Evolutionary conservation across 2,113 vertebrate genomes (phyloP), one percentile per base, ranked within the genome.

Genomic region (Callipepla squamata): DNA sequence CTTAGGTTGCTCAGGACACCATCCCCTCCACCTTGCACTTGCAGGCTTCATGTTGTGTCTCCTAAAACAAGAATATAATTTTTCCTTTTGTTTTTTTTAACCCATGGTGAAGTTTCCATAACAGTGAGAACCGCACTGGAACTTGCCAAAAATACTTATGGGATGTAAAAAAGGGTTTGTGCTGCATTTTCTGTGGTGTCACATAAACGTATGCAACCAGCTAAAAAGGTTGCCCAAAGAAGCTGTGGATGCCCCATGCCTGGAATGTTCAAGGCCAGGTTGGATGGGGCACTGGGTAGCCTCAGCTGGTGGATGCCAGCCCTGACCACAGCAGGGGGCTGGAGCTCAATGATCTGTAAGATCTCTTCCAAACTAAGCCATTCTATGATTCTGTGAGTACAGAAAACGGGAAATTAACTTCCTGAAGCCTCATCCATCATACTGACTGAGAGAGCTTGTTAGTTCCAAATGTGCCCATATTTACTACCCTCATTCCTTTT

Each of bases 381-480:
- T 28, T 51, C 50, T 51, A 51, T 51, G 25, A 26, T 28, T 51
- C 14, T 51, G 25, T 51, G 50, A 51, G 50, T 25, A 25, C 42
- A 69, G 65, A 38, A 38, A 48, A 50, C 34, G 23, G 28, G 25
- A 78, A 80, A 57, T 1, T 1, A 84, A 78, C 19, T 40, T 77
- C 18, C 63, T 80, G 48, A 81, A 83, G 40, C 38, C 18, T 55
- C 8, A 30, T 13, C 57, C 38, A 14, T 30, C 21, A 38, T 30
- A 30, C 6, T 0, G 0, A 4, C 47, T 90, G 0, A 0, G 18
- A 51, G 6, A 4, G 8, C 23, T 36, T 14, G 5, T 63, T 45
- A 59, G 16, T 42, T 80, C 44, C 15, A 86, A 2, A 16, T 7
- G 0, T 40, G 23, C 70, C 42, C 13, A 23, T 47, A 62, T 21